phyloP scores from a whole-genome alignment of 2,888 invertebrate genomes.

The Reticulitermes lucifugus region DNA sequence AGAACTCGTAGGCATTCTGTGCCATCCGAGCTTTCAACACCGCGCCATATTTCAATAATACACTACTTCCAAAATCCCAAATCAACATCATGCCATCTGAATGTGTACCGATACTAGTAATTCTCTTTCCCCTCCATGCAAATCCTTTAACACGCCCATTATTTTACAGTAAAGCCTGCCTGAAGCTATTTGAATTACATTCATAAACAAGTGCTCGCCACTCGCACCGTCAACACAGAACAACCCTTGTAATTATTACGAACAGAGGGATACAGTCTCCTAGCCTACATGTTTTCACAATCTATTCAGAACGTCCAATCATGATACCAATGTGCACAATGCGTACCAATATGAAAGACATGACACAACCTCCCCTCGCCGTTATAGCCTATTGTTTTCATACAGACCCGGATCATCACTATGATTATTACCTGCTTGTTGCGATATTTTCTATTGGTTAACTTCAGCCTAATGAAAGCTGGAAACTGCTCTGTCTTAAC shows the following conservation, averaged over 20 bases:
- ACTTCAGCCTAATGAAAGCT: too few relatives aligned
- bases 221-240: not conserved
- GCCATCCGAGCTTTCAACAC: too few relatives aligned
- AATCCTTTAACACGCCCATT: not conserved
- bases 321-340: slow-evolving; percentile 22
- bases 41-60: not conserved
- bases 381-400: not conserved
- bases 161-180: not conserved
- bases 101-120: not conserved
- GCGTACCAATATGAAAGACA: slow-evolving; percentile 23
- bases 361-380: not conserved
- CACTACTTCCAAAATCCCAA: not conserved
- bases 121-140: not conserved
- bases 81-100: not conserved
- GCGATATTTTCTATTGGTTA: too few relatives aligned
- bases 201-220: slow-evolving; percentile 3
- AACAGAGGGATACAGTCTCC: not conserved
- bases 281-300: slow-evolving; percentile 13
- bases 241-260: slow-evolving; percentile 12
- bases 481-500: too few relatives aligned
- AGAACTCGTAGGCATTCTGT: too few relatives aligned
- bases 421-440: not conserved
- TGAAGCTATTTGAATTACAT: slow-evolving; percentile 1
- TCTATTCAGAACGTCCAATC: slow-evolving; percentile 16
- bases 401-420: not conserved